phyloP scores from a whole-genome alignment of 2,113 vertebrate species.

The Mustelus asterias region DNA sequence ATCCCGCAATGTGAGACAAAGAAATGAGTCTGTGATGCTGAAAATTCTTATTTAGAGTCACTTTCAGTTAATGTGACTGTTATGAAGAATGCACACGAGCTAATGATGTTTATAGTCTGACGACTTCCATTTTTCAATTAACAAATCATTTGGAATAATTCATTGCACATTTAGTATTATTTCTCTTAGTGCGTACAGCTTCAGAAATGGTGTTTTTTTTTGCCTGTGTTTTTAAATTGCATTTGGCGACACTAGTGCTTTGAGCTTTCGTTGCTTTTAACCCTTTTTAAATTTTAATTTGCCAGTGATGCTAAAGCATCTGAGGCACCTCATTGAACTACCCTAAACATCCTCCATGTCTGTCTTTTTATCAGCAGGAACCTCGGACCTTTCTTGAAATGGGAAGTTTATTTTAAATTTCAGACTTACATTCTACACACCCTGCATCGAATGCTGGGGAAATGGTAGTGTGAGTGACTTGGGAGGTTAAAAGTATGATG shows the following conservation, averaged over 20 bases:
- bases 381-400: conserved; percentile 50
- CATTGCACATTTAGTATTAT: conserved; percentile 54
- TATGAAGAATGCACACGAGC: conserved; percentile 49
- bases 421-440: conserved; percentile 54
- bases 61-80: conserved; percentile 61
- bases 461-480: background rate
- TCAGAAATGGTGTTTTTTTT: conserved; percentile 25
- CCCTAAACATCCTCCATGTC: conserved; percentile 56
- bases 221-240: conserved; percentile 53
- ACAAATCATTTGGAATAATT: conserved; percentile 55
- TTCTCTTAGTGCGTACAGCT: background rate
- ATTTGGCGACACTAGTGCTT: conserved; percentile 58
- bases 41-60: conserved; percentile 66
- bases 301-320: conserved; percentile 53
- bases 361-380: conserved; percentile 47
- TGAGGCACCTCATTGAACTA: conserved; percentile 57
- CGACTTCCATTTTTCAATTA: conserved; percentile 61
- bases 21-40: background rate
- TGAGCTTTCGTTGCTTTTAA: conserved; percentile 55
- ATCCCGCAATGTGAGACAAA: background rate
- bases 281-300: conserved; percentile 56
- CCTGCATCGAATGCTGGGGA: conserved; percentile 42
- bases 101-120: conserved; percentile 67
- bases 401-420: conserved; percentile 50
- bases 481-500: background rate